These are phyloP conservation scores for Dromococcyx pavoninus DNA, from an alignment of 2,797 vertebrate genomes.

Conservation along the genomic window DNA sequence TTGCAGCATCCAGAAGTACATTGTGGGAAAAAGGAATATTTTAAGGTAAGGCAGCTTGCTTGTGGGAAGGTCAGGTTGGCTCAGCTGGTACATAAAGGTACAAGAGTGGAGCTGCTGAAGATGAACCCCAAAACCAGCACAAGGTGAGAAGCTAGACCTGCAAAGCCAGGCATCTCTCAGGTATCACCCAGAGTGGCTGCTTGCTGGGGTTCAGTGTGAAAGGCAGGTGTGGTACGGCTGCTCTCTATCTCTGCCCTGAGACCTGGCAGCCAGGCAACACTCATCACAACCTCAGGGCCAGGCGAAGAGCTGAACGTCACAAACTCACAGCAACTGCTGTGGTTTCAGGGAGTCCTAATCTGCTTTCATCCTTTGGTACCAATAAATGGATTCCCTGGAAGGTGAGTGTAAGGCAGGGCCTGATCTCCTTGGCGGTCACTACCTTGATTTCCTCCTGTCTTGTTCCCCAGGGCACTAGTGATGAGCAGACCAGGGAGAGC, in stretches of 20 bases:
- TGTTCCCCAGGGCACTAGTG: neutral
- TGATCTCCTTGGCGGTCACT: neutral
- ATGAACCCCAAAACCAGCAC: accelerated
- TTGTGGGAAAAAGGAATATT: neutral
- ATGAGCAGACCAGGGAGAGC: accelerated
- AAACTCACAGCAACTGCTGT: neutral
- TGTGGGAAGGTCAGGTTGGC: neutral
- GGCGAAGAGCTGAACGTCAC: neutral
- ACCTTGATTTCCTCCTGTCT: neutral
- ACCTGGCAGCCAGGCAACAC: neutral
- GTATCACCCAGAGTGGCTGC: accelerated
- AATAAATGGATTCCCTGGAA: neutral
- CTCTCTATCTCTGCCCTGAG: neutral
- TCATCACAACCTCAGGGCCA: neutral
- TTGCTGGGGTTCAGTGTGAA: neutral
- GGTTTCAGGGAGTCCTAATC: neutral
- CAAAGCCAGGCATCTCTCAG: neutral
- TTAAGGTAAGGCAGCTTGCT: neutral
- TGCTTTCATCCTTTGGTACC: neutral
- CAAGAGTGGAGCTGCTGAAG: neutral
- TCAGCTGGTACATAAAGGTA: neutral
- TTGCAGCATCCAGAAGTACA: neutral
- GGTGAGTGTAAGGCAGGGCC: accelerated
- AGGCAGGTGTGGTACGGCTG: neutral
- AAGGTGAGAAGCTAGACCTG: neutral